Percentiles rank a stretch among this genome's conserved stretches.
phyloP scores from a whole-genome alignment of 2,888 invertebrate species.

The Epinotia demarniana region DNA sequence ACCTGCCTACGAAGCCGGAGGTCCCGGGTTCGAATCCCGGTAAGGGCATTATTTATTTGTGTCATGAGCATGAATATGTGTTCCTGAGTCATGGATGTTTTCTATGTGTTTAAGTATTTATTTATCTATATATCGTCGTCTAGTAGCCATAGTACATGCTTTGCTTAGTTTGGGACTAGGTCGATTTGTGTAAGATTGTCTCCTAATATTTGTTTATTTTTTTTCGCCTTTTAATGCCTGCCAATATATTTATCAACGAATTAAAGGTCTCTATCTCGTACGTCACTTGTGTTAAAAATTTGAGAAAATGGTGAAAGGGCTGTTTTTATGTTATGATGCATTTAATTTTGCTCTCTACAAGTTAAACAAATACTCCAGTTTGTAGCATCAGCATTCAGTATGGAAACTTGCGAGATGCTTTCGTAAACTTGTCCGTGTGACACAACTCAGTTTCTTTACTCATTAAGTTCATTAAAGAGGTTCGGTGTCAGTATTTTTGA shows the following conservation, averaged over 20 bases:
- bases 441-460: constrained; percentile 73
- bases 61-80: too few relatives aligned
- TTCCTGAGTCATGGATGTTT: too few relatives aligned
- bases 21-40: too few relatives aligned
- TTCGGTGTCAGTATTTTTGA: constrained; percentile 78
- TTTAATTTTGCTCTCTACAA: constrained; percentile 63
- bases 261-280: not conserved
- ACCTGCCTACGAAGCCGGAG: too few relatives aligned
- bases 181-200: too few relatives aligned
- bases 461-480: constrained; percentile 81
- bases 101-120: too few relatives aligned
- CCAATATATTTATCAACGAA: not conserved
- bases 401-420: constrained; percentile 74
- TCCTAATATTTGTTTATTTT: too few relatives aligned
- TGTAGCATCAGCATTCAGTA: constrained; percentile 69
- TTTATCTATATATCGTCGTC: too few relatives aligned
- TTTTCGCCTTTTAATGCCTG: not conserved
- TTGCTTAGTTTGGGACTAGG: too few relatives aligned
- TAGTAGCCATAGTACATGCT: too few relatives aligned
- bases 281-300: not conserved
- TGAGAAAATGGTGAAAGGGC: constrained; percentile 13
- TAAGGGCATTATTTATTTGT: too few relatives aligned
- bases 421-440: constrained; percentile 66
- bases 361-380: constrained; percentile 58
- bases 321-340: constrained; percentile 66